phyloP scores from a whole-genome alignment of 2,113 vertebrate species.

The Oceanodroma tethys region DNA sequence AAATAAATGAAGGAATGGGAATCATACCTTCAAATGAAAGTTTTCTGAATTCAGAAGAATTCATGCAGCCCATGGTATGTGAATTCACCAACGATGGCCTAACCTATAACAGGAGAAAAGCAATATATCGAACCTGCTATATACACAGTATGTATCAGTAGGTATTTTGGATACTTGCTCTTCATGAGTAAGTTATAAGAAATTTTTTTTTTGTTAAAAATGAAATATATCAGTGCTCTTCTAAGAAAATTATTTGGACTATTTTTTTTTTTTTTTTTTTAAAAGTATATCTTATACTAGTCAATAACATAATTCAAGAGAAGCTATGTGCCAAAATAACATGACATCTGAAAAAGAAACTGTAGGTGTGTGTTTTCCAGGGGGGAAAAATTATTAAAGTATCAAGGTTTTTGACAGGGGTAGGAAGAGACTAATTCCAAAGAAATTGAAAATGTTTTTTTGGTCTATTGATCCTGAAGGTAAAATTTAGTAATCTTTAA shows the following conservation, averaged over 20 bases:
- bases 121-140: neutral
- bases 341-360: neutral
- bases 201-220: neutral
- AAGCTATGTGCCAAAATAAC: neutral
- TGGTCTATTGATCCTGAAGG: neutral
- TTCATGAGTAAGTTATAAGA: neutral
- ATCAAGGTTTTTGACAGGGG: neutral
- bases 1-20: neutral
- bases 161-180: neutral
- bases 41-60: neutral
- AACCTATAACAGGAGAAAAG: neutral
- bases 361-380: neutral
- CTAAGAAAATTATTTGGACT: neutral
- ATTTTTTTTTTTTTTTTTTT: neutral
- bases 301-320: neutral
- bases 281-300: neutral
- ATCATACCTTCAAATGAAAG: neutral
- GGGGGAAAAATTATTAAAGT: neutral
- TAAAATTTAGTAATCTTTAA: neutral
- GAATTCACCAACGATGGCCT: neutral
- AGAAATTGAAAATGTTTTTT: neutral
- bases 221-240: neutral
- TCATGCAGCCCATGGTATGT: neutral
- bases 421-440: neutral
- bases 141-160: too few species aligned